Conservation (phyloP, 2,797 vertebrate species). For the Hippopotamyrus pictus region DNA sequence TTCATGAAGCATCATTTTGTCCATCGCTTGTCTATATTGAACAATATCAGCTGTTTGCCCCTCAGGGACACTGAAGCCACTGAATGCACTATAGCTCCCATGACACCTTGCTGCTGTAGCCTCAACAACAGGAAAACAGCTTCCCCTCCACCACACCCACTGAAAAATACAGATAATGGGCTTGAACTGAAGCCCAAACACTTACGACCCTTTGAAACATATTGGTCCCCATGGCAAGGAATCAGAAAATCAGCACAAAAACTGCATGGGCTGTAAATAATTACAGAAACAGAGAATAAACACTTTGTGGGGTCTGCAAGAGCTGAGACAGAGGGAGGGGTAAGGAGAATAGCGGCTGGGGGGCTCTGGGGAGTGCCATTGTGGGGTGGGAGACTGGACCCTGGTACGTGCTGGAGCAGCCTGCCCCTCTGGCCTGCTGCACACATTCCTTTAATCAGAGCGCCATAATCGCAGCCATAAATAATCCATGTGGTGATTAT, state of each 20-base stretch:
- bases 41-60: neutral
- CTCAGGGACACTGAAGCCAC: neutral
- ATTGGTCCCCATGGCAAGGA: neutral
- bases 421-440: neutral
- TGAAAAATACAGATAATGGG: neutral
- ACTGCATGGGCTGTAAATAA: neutral
- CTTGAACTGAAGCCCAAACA: neutral
- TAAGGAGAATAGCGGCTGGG: neutral
- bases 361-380: neutral
- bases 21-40: neutral
- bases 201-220: neutral
- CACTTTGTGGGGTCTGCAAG: neutral
- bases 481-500: neutral
- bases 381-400: neutral
- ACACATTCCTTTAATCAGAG: neutral
- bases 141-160: neutral
- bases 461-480: neutral
- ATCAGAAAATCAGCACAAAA: neutral
- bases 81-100: neutral
- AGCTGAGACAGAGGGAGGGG: neutral
- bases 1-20: neutral
- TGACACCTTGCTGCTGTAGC: neutral
- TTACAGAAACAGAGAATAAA: neutral
- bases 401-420: neutral
- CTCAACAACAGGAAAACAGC: neutral